Base-by-base conservation (phyloP, 2,113 vertebrate genomes). In the Aegithalos caudatus region DNA sequence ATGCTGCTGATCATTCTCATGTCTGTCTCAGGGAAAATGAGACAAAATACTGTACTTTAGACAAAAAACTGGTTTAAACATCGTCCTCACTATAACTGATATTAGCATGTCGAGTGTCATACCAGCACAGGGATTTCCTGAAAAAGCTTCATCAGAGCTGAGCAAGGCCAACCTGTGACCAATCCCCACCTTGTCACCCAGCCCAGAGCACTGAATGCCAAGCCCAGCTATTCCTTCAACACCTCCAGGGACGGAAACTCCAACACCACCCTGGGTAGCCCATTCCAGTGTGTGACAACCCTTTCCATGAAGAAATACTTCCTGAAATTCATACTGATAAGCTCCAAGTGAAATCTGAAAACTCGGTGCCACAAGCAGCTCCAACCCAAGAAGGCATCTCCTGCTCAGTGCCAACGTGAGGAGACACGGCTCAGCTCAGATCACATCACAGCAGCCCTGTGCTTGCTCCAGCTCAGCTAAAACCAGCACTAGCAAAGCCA, bases 371-470 rank as follows among this genome's bases (percentile, higher is more conserved):
- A 95, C 45, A 18, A 73, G 70, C 54, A 31, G 62, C 64, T 89
- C 60, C 71, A 70, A 6, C 64, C 40, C 53, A 33, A 65, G 86
- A 80, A 50, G 48, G 12, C 12, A 5, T 71, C 73, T 47, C 9
- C 0, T 10, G 74, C 70, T 57, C 10, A 2, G 38, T 56, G 66
- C 50, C 2, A 0, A 80, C 38, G 15, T 6, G 62, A 94, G 57
- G 51, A 72, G 93, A 96, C 90, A 93, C 5, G 5, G 4, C 94
- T 92, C 94, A 47, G 60, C 64, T 90, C 81, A 2, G 44, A 83
- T 69, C 73, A 78, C 1, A 2, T 81, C 94, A 93, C 12, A 1
- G 9, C 66, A 45, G 38, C n/a, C 81, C 27, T 42, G 22, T 9
- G 14, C 27, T 61, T 16, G 33, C 38, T 14, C 50, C 8, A 72